phyloP scores from a whole-genome alignment of 37 sponge, comb jelly and placozoan species.

The Lycopodina hypogea region DNA sequence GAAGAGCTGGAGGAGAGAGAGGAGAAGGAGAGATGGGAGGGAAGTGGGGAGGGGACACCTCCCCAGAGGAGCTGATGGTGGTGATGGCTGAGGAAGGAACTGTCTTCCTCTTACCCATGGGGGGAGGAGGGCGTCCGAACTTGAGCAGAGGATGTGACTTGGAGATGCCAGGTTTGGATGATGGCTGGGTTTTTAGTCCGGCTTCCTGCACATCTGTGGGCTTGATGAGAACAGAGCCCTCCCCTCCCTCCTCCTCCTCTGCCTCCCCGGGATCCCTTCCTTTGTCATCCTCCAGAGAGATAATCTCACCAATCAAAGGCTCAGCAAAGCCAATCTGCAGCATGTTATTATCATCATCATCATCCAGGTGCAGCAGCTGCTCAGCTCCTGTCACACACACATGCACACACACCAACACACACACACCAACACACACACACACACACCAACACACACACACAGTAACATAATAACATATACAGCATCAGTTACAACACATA shows the following conservation, averaged over 20 bases:
- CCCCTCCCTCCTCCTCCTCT: slow-evolving; percentile 6
- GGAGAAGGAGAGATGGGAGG: background rate
- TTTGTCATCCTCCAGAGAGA: slow-evolving; percentile 19
- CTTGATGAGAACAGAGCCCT: background rate
- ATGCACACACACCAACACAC: too few species aligned
- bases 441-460: too few species aligned
- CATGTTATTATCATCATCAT: background rate
- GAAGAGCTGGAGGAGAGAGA: background rate
- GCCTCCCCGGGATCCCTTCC: too few species aligned
- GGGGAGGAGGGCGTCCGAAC: background rate
- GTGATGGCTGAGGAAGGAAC: too few species aligned
- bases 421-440: too few species aligned
- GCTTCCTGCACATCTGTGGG: background rate
- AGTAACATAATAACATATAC: too few species aligned
- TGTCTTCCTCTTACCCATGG: background rate
- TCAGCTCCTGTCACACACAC: too few species aligned
- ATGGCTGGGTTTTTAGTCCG: background rate
- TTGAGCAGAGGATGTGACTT: background rate
- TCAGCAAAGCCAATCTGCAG: background rate
- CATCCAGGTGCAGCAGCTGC: background rate
- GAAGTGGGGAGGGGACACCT: background rate
- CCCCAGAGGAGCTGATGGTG: background rate
- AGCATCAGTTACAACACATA: background rate
- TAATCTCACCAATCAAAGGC: slow-evolving; percentile 23
- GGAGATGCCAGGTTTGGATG: slow-evolving; percentile 11